A percentile compares a stretch with the other conserved stretches of the same genome.
phyloP scores from a whole-genome alignment of 2,888 invertebrate genomes.

The Caenorhabditis afra region DNA sequence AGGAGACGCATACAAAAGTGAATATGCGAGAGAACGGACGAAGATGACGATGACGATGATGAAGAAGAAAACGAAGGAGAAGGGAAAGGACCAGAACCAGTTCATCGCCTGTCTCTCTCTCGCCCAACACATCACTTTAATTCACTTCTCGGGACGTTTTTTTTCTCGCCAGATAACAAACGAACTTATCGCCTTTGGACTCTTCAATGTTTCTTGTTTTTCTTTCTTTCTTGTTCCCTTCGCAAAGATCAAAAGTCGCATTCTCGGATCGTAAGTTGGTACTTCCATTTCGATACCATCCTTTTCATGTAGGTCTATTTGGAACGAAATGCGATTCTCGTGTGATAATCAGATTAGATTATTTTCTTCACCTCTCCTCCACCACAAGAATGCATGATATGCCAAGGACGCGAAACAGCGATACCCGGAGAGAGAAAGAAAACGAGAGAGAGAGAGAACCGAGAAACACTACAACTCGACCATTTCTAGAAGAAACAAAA shows the following conservation, averaged over 20 bases:
- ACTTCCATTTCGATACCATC: too few species aligned
- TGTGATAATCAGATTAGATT: constrained; percentile 9
- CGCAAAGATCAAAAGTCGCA: too few species aligned
- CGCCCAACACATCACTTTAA: constrained; percentile 29
- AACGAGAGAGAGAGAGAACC: too few species aligned
- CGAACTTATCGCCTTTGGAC: constrained; percentile 1
- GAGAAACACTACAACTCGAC: too few species aligned
- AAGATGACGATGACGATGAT: constrained; percentile 19
- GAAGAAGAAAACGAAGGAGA: constrained; percentile 24
- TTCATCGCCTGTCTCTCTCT: constrained; percentile 25
- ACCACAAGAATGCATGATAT: constrained; percentile 22
- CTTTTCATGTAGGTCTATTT: too few species aligned
- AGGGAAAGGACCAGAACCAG: constrained; percentile 38
- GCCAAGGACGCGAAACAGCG: neutral
- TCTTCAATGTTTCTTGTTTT: neutral
- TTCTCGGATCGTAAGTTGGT: too few species aligned
- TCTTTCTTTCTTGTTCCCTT: neutral
- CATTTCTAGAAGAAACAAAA: too few species aligned
- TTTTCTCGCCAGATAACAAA: constrained; percentile 30
- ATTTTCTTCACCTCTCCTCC: neutral
- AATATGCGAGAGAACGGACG: constrained; percentile 12
- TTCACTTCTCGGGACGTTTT: constrained; percentile 40
- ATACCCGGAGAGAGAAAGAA: too few species aligned
- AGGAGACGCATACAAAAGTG: neutral
- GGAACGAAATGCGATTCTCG: too few species aligned